A percentile compares a stretch with the other conserved stretches of the same genome.
phyloP scores from a whole-genome alignment of 2,888 invertebrate genomes.

The Herminia tarsipennalis region DNA sequence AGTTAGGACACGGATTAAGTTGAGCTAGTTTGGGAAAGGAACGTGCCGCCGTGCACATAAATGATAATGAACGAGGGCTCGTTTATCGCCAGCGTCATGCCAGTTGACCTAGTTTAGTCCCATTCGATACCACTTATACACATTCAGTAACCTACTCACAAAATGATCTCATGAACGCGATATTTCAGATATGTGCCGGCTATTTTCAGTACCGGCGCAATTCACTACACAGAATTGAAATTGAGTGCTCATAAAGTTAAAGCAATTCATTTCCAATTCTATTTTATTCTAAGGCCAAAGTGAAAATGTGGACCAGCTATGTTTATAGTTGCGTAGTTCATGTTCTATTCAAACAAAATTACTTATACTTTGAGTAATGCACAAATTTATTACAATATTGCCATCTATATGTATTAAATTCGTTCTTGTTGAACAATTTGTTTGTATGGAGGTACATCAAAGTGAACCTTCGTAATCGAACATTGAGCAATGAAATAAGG shows the following conservation, averaged over 20 bases:
- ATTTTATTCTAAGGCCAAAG: slow-evolving; percentile 53
- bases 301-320: slow-evolving; percentile 45
- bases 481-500: slow-evolving; percentile 29
- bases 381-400: background rate
- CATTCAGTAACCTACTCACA: slow-evolving; percentile 43
- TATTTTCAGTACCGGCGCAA: slow-evolving; percentile 53
- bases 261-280: slow-evolving; percentile 49
- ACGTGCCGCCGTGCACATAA: slow-evolving; percentile 53
- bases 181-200: slow-evolving; percentile 56
- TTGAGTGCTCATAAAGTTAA: slow-evolving; percentile 49
- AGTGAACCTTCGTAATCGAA: slow-evolving; percentile 16
- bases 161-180: slow-evolving; percentile 63
- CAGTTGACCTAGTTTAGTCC: slow-evolving; percentile 78
- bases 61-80: slow-evolving; percentile 79
- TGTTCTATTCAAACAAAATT: slow-evolving; percentile 3
- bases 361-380: background rate
- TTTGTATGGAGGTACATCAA: background rate
- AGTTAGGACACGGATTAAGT: slow-evolving; percentile 19
- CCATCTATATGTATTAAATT: background rate
- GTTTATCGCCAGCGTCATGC: slow-evolving; percentile 81
- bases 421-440: background rate
- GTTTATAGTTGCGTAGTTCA: slow-evolving; percentile 24
- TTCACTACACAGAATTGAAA: slow-evolving; percentile 49
- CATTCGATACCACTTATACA: slow-evolving; percentile 75
- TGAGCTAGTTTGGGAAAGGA: slow-evolving; percentile 26